Percentiles rank a stretch among this genome's conserved stretches.
Evolutionary conservation across 2,797 vertebrate species (phyloP).

Genomic region (Lepus oiostolus): DNA sequence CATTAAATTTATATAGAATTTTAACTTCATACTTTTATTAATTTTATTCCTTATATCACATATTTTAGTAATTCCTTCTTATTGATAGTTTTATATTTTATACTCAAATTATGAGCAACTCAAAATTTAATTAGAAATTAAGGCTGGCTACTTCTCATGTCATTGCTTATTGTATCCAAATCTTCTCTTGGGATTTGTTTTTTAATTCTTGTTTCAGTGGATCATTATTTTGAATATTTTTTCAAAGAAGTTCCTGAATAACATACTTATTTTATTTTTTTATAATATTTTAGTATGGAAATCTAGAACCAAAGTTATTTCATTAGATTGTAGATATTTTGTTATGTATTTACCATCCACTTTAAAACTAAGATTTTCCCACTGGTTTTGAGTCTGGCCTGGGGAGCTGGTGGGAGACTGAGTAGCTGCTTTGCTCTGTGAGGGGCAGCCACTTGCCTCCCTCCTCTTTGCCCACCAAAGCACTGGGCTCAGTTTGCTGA

Average conservation of each 20-base stretch:
- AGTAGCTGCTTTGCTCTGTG: no score
- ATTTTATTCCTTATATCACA: background rate
- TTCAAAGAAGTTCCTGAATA: background rate
- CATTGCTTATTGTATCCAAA: background rate
- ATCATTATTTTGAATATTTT: background rate
- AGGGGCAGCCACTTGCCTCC: no score
- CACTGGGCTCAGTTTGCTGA: no score
- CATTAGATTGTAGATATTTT: background rate
- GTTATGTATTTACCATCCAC: background rate
- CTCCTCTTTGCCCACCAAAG: no score
- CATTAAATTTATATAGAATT: background rate
- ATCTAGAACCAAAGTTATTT: background rate
- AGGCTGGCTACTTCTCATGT: background rate
- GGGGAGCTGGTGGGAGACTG: no score
- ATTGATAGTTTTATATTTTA: background rate
- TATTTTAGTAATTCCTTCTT: background rate
- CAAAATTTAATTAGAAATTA: constrained; percentile 17
- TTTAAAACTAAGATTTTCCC: background rate
- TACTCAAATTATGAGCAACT: background rate
- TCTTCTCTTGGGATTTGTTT: background rate
- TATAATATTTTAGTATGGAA: background rate
- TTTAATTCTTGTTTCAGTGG: background rate
- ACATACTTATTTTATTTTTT: background rate
- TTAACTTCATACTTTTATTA: background rate
- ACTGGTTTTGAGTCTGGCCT: no score